A percentile compares a stretch with the other conserved stretches of the same genome.
These are phyloP conservation scores for Hydrochoerus hydrochaeris DNA, from an alignment of 2,113 vertebrate genomes.

Conservation along the genomic window DNA sequence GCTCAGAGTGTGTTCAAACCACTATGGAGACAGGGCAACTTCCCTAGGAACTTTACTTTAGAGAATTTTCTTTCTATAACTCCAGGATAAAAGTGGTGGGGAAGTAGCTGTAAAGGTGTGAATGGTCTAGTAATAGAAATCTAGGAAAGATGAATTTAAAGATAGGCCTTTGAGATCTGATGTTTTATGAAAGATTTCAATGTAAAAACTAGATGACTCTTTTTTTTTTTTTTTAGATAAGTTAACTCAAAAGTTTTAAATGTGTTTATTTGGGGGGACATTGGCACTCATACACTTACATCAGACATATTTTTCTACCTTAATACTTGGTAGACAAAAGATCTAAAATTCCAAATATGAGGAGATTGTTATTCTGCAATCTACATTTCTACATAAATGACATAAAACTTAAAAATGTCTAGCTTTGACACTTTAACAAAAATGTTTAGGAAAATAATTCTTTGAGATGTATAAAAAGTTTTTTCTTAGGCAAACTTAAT, in stretches of 20 bases:
- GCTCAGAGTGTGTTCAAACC: neutral
- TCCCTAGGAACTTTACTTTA: neutral
- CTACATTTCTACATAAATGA: neutral
- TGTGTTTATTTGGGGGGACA: neutral
- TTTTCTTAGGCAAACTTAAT: neutral
- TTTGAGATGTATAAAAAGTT: neutral
- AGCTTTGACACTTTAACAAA: neutral
- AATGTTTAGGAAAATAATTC: neutral
- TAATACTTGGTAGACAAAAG: neutral
- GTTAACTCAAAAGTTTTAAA: neutral
- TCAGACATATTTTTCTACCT: neutral
- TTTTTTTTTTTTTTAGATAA: neutral
- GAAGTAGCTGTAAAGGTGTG: neutral
- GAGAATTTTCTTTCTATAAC: conserved; percentile 18
- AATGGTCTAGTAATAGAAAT: neutral
- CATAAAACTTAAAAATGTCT: neutral
- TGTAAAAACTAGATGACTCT: neutral
- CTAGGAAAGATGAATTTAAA: neutral
- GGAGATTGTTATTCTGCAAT: neutral
- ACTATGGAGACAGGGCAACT: neutral
- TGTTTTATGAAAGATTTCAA: neutral
- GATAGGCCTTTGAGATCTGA: neutral
- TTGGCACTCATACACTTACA: accelerated
- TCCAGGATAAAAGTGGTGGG: neutral
- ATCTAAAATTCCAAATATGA: neutral